Percentiles rank a stretch among this genome's conserved stretches.
phyloP scores from a whole-genome alignment of 2,797 vertebrate species.

The Bryconaethiops microstoma region DNA sequence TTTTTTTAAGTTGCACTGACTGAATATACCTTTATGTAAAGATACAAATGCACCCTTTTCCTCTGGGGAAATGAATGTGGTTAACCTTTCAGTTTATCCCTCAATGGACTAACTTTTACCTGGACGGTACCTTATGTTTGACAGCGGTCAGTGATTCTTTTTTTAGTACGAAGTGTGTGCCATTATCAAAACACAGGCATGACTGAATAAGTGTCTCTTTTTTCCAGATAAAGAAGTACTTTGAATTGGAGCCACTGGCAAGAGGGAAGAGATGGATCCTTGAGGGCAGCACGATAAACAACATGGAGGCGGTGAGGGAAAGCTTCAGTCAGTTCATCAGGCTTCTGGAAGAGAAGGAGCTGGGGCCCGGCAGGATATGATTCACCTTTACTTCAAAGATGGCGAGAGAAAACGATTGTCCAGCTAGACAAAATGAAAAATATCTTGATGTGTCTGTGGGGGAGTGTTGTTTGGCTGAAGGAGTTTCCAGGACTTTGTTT shows the following conservation, averaged over 20 bases:
- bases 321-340: constrained; percentile 91
- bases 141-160: too few species aligned
- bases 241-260: constrained; percentile 95
- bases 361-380: constrained; percentile 90
- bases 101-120: too few species aligned
- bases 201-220: constrained; percentile 30
- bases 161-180: not conserved
- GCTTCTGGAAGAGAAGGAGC: constrained; percentile 92
- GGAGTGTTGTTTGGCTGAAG: constrained; percentile 31
- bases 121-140: too few species aligned
- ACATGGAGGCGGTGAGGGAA: constrained; percentile 90
- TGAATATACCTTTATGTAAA: too few species aligned
- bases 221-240: constrained; percentile 92
- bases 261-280: constrained; percentile 95
- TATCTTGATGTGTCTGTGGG: constrained; percentile 7
- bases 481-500: constrained; percentile 23
- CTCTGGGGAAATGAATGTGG: too few species aligned
- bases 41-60: too few species aligned
- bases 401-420: constrained; percentile 28
- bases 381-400: constrained; percentile 63
- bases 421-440: constrained; percentile 15
- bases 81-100: too few species aligned
- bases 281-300: constrained; percentile 87
- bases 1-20: too few species aligned
- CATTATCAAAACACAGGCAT: constrained; percentile 35